Evolutionary conservation across 1,140 invertebrate genomes (phyloP).

Genomic region (Anastrepha obliqua): DNA sequence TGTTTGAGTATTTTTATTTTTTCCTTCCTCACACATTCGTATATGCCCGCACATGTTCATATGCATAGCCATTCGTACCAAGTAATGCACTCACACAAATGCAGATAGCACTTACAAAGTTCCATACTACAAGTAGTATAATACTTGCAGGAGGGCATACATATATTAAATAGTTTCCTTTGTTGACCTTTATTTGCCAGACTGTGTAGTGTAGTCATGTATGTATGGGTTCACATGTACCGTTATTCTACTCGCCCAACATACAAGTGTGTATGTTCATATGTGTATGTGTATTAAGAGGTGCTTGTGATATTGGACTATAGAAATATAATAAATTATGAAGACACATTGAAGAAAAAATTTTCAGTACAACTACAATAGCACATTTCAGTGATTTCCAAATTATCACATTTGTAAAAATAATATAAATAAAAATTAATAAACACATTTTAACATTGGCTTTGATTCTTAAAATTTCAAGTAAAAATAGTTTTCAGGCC

Average conservation of each 20-base stretch:
- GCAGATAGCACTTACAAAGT: background rate
- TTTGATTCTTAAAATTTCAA: too few relatives aligned
- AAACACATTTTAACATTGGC: too few relatives aligned
- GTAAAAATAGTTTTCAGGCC: too few relatives aligned
- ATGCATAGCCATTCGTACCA: background rate
- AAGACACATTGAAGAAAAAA: too few relatives aligned
- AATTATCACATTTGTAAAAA: too few relatives aligned
- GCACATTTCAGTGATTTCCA: too few relatives aligned
- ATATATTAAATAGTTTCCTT: constrained; percentile 67
- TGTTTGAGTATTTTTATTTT: background rate
- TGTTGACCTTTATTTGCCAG: constrained; percentile 71
- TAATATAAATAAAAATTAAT: too few relatives aligned
- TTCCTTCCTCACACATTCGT: background rate
- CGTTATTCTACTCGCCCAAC: background rate
- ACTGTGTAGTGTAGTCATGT: constrained; percentile 20
- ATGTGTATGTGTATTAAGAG: background rate
- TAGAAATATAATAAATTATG: too few relatives aligned
- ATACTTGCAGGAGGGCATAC: background rate
- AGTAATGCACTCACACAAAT: background rate
- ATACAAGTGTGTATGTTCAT: constrained; percentile 9
- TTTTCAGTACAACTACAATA: too few relatives aligned
- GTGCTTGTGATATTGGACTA: background rate
- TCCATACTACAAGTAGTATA: background rate
- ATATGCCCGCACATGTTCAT: background rate
- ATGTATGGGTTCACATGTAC: background rate